Evolutionary conservation across 2,113 vertebrate species (phyloP).

Genomic region (Osmerus eperlanus): DNA sequence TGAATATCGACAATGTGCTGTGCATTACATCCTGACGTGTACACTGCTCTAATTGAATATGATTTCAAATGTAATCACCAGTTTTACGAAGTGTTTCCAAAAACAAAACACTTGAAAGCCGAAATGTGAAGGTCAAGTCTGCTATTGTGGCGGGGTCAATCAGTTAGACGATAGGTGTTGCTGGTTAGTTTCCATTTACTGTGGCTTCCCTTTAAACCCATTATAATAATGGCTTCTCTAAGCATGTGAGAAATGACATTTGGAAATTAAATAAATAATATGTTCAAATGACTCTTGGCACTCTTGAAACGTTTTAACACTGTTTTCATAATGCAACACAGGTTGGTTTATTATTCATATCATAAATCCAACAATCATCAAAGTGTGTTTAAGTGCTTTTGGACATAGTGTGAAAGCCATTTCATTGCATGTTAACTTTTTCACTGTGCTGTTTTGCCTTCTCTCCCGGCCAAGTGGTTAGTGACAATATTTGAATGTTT

Average conservation of each 20-base stretch:
- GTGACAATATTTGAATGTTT: neutral
- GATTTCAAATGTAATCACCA: constrained; percentile 45
- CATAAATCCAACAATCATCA: constrained; percentile 17
- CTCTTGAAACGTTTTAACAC: constrained; percentile 12
- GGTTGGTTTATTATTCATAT: constrained; percentile 38
- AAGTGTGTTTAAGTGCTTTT: constrained; percentile 11
- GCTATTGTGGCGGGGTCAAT: constrained; percentile 35
- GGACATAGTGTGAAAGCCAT: neutral
- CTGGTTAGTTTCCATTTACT: constrained; percentile 36
- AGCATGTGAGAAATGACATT: constrained; percentile 13
- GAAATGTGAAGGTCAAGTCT: constrained; percentile 43
- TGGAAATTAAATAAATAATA: constrained; percentile 22
- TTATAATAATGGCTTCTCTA: constrained; percentile 47
- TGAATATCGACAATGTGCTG: too few relatives aligned
- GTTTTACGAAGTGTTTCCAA: constrained; percentile 44
- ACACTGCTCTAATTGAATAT: constrained; percentile 53
- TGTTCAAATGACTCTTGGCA: neutral
- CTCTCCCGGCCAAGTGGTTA: neutral
- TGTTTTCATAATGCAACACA: constrained; percentile 19
- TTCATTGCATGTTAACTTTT: constrained; percentile 1
- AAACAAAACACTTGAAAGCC: constrained; percentile 63
- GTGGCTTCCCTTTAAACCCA: constrained; percentile 22
- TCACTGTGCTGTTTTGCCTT: neutral
- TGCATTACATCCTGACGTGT: constrained; percentile 16
- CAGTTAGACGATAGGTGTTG: constrained; percentile 51